Conservation (phyloP, 1,140 invertebrate species). For the Elymnias hypermnestra region DNA sequence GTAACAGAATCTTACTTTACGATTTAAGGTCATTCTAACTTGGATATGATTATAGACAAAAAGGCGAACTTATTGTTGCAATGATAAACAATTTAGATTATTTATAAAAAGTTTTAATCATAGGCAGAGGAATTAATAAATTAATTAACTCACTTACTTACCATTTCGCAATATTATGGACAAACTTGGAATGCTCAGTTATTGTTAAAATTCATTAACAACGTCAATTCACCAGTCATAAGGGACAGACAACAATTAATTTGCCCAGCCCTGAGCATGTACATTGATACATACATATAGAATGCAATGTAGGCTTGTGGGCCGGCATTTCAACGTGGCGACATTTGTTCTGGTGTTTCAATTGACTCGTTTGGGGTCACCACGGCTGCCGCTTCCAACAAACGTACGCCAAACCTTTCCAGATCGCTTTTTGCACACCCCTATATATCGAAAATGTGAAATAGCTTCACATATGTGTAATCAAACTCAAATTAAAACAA, state of each 20-base stretch:
- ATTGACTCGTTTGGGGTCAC: conserved; percentile 44
- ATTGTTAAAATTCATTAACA: conserved; percentile 1
- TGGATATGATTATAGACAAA: too few relatives aligned
- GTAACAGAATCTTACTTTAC: too few relatives aligned
- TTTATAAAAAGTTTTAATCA: too few relatives aligned
- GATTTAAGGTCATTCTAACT: too few relatives aligned
- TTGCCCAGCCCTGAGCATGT: conserved; percentile 21
- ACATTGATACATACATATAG: conserved; percentile 21
- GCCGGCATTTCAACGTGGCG: conserved; percentile 35
- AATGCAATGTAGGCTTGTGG: conserved; percentile 16
- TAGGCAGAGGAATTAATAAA: too few relatives aligned
- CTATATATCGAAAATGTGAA: neutral
- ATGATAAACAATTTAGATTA: too few relatives aligned
- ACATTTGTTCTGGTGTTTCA: conserved; percentile 48
- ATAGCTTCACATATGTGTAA: neutral
- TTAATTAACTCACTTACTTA: too few relatives aligned
- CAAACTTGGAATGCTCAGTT: neutral
- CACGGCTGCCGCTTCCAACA: conserved; percentile 23
- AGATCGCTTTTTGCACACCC: neutral
- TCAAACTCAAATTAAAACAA: too few relatives aligned
- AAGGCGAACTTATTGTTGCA: too few relatives aligned
- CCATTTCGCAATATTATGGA: too few relatives aligned
- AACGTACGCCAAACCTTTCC: conserved; percentile 1
- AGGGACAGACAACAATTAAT: conserved; percentile 11
- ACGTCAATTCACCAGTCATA: conserved; percentile 8